Base-by-base conservation (phyloP, 2,888 invertebrate species). In the Machimus atricapillus region DNA sequence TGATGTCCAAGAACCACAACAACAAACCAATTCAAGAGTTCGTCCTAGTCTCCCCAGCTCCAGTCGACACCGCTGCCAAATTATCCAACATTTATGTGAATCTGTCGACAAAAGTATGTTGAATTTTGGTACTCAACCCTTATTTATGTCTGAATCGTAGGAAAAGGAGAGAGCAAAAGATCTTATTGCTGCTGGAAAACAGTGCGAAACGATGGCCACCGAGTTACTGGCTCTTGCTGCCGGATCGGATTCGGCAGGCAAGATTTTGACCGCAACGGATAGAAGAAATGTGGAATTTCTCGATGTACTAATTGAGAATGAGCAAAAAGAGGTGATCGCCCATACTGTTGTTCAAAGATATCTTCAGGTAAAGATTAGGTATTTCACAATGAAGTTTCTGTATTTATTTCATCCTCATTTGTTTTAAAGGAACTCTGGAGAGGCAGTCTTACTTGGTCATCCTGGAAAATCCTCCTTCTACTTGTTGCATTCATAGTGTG, bases 131-230 rank as follows among this genome's bases (percentile, higher is more conserved):
- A 40, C 14, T 1, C 23, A 78, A 37, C 43, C 0, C 0, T 82
- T 89, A 37, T 86, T 79, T 46, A 31, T 4, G n/a, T n/a, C 85
- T 87, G 16, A 58, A 79, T 88, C 14, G 90, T 91, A 96, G 95
- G 99, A 99, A 93, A 99, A 99, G 93, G 99, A 99, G 93, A 94
- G 99, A 91, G 98, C 99, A 88, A 97, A 97, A 93, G 99, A 99
- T 93, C 94, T 99, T 89, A 96, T 98, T 90, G 96, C 97, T 37
- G 99, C 99, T 56, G 98, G 98, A 9, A 97, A 97, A 91, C 98
- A 97, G 93, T 99, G 99, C 92, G 99, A 99, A 93, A 95, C 96
- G 31, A 98, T 99, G 98, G 99, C 99, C 34, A 98, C 98, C 0
- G 99, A 99, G 91, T 93, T 99, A 87, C 93, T 99, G 88, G 98